Evolutionary conservation across 2,888 invertebrate species (phyloP).

Genomic region (Polymixis lichenea): DNA sequence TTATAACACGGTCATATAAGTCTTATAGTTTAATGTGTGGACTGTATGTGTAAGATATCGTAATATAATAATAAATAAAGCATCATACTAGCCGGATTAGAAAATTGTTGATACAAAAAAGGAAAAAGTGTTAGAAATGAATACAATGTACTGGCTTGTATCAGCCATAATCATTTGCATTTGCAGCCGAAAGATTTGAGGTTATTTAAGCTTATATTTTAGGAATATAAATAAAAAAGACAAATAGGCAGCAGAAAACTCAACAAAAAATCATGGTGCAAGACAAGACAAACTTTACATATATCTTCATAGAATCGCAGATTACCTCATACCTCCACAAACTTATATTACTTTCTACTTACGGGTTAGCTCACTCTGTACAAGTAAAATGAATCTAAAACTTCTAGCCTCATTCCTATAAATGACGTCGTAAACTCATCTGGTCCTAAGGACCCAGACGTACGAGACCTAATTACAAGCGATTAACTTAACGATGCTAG

Average conservation of each 20-base stretch:
- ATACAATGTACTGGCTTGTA: not conserved
- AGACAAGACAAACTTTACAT: not conserved
- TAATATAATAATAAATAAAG: constrained; percentile 32
- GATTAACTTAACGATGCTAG: constrained; percentile 41
- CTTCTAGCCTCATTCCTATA: constrained; percentile 3
- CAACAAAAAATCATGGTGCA: not conserved
- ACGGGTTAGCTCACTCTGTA: constrained; percentile 13
- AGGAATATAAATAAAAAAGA: not conserved
- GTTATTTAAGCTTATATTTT: too few relatives aligned
- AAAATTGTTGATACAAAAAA: not conserved
- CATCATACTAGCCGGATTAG: constrained; percentile 12
- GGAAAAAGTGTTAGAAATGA: not conserved
- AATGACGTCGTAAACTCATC: constrained; percentile 45
- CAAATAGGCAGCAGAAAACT: not conserved
- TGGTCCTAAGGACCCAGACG: constrained; percentile 9
- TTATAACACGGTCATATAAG: constrained; percentile 37
- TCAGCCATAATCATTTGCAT: not conserved
- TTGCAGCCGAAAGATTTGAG: not conserved
- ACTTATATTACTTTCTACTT: constrained; percentile 39
- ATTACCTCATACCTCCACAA: constrained; percentile 1
- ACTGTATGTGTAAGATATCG: constrained; percentile 33
- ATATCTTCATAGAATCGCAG: not conserved
- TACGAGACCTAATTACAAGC: constrained; percentile 44
- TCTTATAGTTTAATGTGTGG: constrained; percentile 52
- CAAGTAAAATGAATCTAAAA: constrained; percentile 38